A percentile compares a stretch with the other conserved stretches of the same genome.
phyloP scores from a whole-genome alignment of 2,113 vertebrate genomes.

The Poeciliopsis occidentalis region DNA sequence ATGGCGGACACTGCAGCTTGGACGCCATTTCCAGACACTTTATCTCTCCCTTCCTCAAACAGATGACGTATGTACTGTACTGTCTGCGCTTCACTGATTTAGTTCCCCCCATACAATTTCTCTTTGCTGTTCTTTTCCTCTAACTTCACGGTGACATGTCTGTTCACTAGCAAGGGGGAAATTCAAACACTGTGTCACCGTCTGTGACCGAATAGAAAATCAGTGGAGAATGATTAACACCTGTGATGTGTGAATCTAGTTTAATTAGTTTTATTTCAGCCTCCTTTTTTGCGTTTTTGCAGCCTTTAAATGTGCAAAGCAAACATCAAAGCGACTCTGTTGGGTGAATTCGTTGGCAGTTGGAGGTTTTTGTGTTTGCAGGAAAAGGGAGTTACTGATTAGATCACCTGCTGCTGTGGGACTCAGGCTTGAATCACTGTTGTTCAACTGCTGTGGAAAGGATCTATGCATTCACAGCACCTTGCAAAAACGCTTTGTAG shows the following conservation, averaged over 20 bases:
- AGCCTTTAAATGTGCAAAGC: constrained; percentile 21
- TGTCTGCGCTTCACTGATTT: constrained; percentile 25
- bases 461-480: constrained; percentile 18
- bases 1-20: constrained; percentile 74
- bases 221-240: constrained; percentile 68
- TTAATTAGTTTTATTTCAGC: constrained; percentile 38
- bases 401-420: constrained; percentile 43
- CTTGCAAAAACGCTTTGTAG: not conserved
- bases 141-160: constrained; percentile 49
- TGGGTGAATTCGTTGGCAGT: constrained; percentile 30
- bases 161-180: constrained; percentile 53
- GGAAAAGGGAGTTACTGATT: constrained; percentile 59
- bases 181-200: constrained; percentile 62
- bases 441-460: not conserved
- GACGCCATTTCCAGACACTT: constrained; percentile 71
- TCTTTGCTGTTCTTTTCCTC: constrained; percentile 38
- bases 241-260: constrained; percentile 44
- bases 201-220: constrained; percentile 66
- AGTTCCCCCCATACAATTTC: constrained; percentile 40
- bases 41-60: constrained; percentile 35
- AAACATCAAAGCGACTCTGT: constrained; percentile 35
- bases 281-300: not conserved
- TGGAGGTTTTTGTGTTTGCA: constrained; percentile 36
- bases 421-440: not conserved
- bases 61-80: constrained; percentile 31